Percentiles rank a stretch among this genome's conserved stretches.
phyloP scores from a whole-genome alignment of 2,888 invertebrate species.

The Calliscelio sp. region DNA sequence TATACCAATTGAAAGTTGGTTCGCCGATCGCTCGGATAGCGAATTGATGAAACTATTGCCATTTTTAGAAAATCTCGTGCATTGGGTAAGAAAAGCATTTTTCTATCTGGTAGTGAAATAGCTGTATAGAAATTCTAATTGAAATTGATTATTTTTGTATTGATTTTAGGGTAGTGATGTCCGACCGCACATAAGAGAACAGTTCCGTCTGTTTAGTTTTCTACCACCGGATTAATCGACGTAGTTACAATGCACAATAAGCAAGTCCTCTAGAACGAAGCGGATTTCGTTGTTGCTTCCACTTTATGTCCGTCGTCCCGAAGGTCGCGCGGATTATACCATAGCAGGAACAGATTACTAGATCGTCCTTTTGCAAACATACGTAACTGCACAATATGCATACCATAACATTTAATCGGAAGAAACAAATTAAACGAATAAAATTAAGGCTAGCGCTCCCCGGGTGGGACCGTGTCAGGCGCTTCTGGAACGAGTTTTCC shows the following conservation, averaged over 20 bases:
- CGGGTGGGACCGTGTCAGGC: too few relatives aligned
- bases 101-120: too few relatives aligned
- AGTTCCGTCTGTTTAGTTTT: slow-evolving; percentile 95
- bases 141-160: too few relatives aligned
- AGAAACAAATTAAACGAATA: slow-evolving; percentile 8
- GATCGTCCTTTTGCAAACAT: slow-evolving; percentile 65
- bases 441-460: not conserved
- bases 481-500: slow-evolving; percentile 42
- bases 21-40: slow-evolving; percentile 94
- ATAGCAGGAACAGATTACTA: slow-evolving; percentile 60
- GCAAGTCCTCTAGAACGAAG: slow-evolving; percentile 64
- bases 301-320: slow-evolving; percentile 24
- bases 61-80: slow-evolving; percentile 94
- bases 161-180: slow-evolving; percentile 95
- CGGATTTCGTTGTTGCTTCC: slow-evolving; percentile 65
- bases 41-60: slow-evolving; percentile 97
- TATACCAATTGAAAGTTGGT: slow-evolving; percentile 99
- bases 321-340: slow-evolving; percentile 42
- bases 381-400: slow-evolving; percentile 68
- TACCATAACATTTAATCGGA: slow-evolving; percentile 50
- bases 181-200: slow-evolving; percentile 95
- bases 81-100: slow-evolving; percentile 90
- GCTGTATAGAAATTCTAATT: too few relatives aligned
- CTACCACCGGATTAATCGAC: slow-evolving; percentile 92
- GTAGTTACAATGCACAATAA: slow-evolving; percentile 47